Base-by-base conservation (phyloP, 2,113 vertebrate species). In the Holacanthus passer region DNA sequence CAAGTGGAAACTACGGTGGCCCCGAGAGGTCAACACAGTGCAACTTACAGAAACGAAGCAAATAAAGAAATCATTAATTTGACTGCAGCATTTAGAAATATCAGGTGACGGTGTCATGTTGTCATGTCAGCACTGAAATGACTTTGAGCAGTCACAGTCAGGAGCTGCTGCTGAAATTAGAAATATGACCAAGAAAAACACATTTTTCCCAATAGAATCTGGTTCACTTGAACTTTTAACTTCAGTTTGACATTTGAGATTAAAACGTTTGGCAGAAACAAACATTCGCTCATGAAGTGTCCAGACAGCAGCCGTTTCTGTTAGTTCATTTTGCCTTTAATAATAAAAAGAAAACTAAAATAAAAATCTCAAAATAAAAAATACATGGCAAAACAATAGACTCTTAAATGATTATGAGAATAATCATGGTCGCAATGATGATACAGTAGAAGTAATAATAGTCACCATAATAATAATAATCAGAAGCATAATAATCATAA, bases 331-430 rank as follows among this genome's bases (percentile, higher is more conserved):
- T 93, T 60, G 90, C 83, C 89, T 94, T 94, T 94, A 94, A 93
- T 94, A 93, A 87, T 88, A 94, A 94, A 91, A 94, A 94, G 81
- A 91, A 89, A 94, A 90, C 79, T 88, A 89, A 93, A 93, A 93
- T 93, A 93, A 91, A 92, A 92, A 94, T 93, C 89, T 93, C 77
- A 91, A 93, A 88, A 89, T 92, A 91, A 94, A 91, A 93, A 90
- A 89, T 83, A 91, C 85, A 92, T 87, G 92, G 86, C 89, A 67
- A 89, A 93, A 93, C 87, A 89, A 92, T 74, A 90, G 83, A 92
- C 88, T 89, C 89, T 91, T 74, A 88, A 88, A 82, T 91, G 92
- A 93, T 93, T 92, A 93, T 90, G 87, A 93, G 87, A 78, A 92
- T 91, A 93, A 93, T 89, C 91, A 91, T 92, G 89, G 91, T 93